Evolutionary conservation across 2,888 invertebrate species (phyloP), one percentile per base, ranked within the genome.

Genomic region (Sericinus montela): DNA sequence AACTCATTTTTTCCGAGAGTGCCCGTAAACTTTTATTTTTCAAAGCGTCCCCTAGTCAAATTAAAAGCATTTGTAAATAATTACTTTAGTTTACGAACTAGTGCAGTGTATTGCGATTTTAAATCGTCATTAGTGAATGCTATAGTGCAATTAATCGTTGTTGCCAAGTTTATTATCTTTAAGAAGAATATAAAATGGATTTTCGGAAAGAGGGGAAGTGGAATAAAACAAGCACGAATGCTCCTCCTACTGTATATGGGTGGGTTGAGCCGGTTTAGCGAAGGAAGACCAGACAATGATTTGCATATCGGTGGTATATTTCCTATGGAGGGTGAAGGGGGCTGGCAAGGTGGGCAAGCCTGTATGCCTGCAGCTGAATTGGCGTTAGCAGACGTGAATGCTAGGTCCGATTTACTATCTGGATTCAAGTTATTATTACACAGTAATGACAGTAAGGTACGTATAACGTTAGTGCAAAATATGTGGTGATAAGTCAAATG

Each of bases 291-390:
- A 39, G 91, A 91, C 62, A 93, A 94, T 82, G 95, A 95, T 69
- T 89, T 98, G 65, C 97, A 98, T 84, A 97, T 98, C 78, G 99
- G 98, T 47, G 99, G 98, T 46, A 98, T 99, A 71, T 99, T 99
- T 83, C 99, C 99, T 32, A 98, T 99, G 90, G 94, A 93, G 48
- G 98, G 97, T 42, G 94, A 96, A 71, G 97, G 98, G 43, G 98
- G 98, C 63, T 99, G 98, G 98, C 98, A 98, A 72, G 99, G 99
- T 29, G 99, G 99, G 3, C 96, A 97, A 91, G 98, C 98, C 8
- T 99, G 99, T 87, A 95, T 96, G 91, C 99, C 99, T 30, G 99
- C 99, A 37, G 98, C 98, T 51, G 93, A 95, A 75, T 92, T 99
- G 86, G 99, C 99, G 29, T 91, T 99, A 69, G 95, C 96, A 67